Evolutionary conservation across 1,140 invertebrate genomes (phyloP).

Genomic region (Sweltsa coloradensis): DNA sequence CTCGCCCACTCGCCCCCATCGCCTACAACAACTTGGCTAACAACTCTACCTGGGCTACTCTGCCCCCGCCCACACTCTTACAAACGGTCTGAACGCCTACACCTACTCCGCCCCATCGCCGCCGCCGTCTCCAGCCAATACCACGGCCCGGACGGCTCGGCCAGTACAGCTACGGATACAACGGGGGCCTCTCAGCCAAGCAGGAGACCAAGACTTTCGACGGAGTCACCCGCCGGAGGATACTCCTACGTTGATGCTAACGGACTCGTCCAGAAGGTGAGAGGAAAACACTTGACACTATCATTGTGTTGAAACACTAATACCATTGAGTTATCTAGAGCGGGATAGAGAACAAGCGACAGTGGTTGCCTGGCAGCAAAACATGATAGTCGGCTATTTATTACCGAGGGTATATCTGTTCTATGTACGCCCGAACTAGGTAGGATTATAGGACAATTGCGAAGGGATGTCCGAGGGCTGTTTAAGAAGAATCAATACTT

Average conservation of each 20-base stretch:
- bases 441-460: too few species aligned
- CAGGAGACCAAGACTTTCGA: conserved; percentile 23
- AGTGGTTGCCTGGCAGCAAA: too few species aligned
- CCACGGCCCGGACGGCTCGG: conserved; percentile 24
- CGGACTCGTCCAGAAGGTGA: conserved; percentile 26
- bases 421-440: too few species aligned
- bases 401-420: too few species aligned
- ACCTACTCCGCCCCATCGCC: conserved; percentile 10
- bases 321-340: too few species aligned
- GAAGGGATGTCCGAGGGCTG: too few species aligned
- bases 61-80: not conserved
- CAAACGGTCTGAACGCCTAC: not conserved
- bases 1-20: not conserved
- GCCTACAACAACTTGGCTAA: not conserved
- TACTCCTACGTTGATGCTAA: conserved; percentile 37
- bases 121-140: conserved; percentile 26
- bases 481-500: too few species aligned
- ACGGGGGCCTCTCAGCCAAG: conserved; percentile 22
- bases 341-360: too few species aligned
- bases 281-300: too few species aligned
- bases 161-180: conserved; percentile 26
- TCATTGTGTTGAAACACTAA: too few species aligned
- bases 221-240: conserved; percentile 22
- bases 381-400: too few species aligned
- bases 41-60: not conserved